Percentiles rank a stretch among this genome's conserved stretches.
Conservation (phyloP, 2,113 vertebrate genomes). For the Zootoca vivipara region DNA sequence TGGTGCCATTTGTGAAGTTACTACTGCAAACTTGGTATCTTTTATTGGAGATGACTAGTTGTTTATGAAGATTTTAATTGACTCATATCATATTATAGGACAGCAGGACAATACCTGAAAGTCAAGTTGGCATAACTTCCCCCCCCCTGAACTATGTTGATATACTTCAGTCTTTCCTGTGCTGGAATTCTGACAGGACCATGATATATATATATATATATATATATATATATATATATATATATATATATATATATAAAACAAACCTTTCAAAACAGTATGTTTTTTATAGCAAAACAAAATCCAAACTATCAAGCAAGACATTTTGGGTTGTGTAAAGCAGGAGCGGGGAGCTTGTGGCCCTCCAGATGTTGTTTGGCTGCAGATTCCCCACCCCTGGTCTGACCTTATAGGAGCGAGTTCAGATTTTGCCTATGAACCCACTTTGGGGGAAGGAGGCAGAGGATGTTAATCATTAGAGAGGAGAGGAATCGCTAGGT, state of each 20-base stretch:
- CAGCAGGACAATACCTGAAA: not conserved
- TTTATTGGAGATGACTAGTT: not conserved
- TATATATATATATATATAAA: no score
- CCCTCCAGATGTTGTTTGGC: not conserved
- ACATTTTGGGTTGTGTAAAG: not conserved
- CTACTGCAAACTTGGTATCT: not conserved
- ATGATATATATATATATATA: not conserved
- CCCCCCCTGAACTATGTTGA: accelerated
- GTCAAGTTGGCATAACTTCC: not conserved
- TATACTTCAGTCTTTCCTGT: not conserved
- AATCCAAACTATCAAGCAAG: not conserved
- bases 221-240: not conserved
- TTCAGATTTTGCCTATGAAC: not conserved
- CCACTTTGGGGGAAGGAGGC: not conserved
- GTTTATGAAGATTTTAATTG: not conserved
- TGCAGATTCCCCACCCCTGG: not conserved
- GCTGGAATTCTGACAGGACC: not conserved
- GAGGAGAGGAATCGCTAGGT: not conserved
- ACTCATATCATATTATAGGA: not conserved
- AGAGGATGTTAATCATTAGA: not conserved
- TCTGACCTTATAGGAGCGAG: not conserved
- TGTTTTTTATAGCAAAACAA: not conserved
- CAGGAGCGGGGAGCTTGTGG: not conserved
- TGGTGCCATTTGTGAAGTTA: not conserved
- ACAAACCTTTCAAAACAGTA: no score